Evolutionary conservation across 2,797 vertebrate species (phyloP), one percentile per base, ranked within the genome.

Genomic region (Oreochromis grahami): DNA sequence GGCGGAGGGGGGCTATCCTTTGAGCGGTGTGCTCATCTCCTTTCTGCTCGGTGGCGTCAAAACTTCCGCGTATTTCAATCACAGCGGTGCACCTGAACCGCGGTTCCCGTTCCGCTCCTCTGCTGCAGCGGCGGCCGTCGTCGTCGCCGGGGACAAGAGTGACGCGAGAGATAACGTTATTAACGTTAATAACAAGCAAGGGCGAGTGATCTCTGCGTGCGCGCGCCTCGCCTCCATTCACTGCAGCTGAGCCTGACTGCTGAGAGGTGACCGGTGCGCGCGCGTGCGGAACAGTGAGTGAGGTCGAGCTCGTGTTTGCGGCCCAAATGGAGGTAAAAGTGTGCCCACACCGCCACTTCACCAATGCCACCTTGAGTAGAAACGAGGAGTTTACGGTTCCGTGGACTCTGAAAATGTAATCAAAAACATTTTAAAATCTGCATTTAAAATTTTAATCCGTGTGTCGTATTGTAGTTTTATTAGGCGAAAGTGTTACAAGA

Each of bases 81-180:
- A 88, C 89, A 89, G 92, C 83, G 86, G 91, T 86, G 93, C 91
- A 94, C 94, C 94, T 94, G 93, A 85, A 84, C 88, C 88, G 84
- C 88, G 85, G 92, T 86, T 29, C 81, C 87, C 34, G 92, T 87
- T 83, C 76, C 38, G 78, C 41, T 81, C 84, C 68, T 58, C 84
- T n/a, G 78, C 63, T 29, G 77, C 79, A 36, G 78, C 77, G 32
- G 87, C 81, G 36, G 82, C 86, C 15, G 80, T 43, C 19, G 88
- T 83, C 41, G 88, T 83, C 4, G 89, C 34, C 50, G 86, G 79
- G 90, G 86, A 88, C 92, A 38, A 72, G 92, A 93, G 91, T 93
- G 94, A 95, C 94, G 95, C 91, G 90, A 93, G 92, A 93, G 93
- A 93, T 90, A 93, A 93, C 93, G 92, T 93, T 94, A 91, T 93